Percentiles rank a stretch among this genome's conserved stretches.
Evolutionary conservation across 2,113 vertebrate genomes (phyloP).

Genomic region (Ailurus styani): DNA sequence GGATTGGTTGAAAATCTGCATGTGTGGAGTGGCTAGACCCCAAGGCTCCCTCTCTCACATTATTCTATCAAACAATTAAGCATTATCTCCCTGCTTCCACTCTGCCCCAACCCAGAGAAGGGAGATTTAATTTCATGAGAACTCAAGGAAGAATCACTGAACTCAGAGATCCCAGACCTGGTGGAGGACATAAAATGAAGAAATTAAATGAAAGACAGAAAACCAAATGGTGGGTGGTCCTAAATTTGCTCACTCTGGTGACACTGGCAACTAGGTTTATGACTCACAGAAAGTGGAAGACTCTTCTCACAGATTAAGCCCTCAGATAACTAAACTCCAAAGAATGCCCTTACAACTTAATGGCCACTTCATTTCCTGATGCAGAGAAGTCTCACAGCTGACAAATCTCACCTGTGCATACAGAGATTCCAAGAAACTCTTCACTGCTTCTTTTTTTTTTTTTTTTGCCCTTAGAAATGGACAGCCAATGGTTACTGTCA

Average conservation of each 20-base stretch:
- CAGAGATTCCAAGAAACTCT: neutral
- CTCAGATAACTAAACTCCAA: neutral
- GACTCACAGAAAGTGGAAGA: neutral
- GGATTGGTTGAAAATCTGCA: neutral
- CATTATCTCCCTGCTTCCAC: neutral
- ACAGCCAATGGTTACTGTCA: neutral
- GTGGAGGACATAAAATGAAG: neutral
- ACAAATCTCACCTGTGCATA: neutral
- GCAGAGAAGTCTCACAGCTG: neutral
- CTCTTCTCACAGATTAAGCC: neutral
- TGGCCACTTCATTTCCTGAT: neutral
- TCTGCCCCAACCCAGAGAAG: neutral
- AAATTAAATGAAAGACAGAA: neutral
- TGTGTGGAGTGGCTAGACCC: neutral
- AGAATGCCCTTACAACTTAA: neutral
- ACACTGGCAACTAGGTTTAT: neutral
- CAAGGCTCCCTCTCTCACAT: neutral
- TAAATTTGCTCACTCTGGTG: neutral
- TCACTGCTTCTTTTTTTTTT: neutral
- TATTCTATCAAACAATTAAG: neutral
- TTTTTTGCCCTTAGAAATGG: slow-evolving; percentile 16
- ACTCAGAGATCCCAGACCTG: neutral
- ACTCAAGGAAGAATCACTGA: neutral
- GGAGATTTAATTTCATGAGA: neutral
- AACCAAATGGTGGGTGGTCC: neutral